Base-by-base conservation (phyloP, 53 echinoderm and acorn worm species). In the Stichopus horrens region DNA sequence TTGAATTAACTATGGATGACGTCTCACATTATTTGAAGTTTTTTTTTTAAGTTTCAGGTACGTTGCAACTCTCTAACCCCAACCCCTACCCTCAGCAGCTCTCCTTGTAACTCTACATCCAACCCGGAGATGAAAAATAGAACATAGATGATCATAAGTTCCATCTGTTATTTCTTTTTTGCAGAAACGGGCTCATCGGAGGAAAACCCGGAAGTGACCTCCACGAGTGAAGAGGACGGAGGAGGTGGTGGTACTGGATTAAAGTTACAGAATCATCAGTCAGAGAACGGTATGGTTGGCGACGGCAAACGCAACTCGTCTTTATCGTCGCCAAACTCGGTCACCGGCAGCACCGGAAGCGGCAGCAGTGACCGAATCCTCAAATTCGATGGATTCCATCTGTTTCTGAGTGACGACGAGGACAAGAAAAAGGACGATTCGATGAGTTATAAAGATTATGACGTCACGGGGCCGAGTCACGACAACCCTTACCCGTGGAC, bases 401-500 rank as follows among this genome's bases (percentile, higher is more conserved):
- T 85, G 13, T 85, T 85, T 67, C 67, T 85, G 8, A 85, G 85
- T 67, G 85, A 85, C 9, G 85, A 85, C 5, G 85, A 85, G 60
- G 85, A 85, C 53, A 85, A 52, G 68, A 85, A 85, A 52, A 85
- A 85, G 67, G 65, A 67, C 21, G 58, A n/a, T 0, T 58, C 81
- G 8, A 85, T 85, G 85, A 85, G 66, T 85, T 85, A 85, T 85
- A 52, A 37, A 59, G 85, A 85, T 67, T 85, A 85, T 85, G 85
- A 85, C 85, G 85, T 85, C 85, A 85, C 85, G 52, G 85, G 85
- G 20, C 85, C 85, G 52, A 85, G 85, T 52, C 85, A 85, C 66
- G 85, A 85, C 65, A 85, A 85, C 63, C 85, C 85, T 7, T 85
- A 85, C 67, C 85, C 85, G 22, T 85, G 85, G 85, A 85, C 85